Base-by-base conservation (phyloP, 2,797 vertebrate genomes). In the Gambelia wislizenii region DNA sequence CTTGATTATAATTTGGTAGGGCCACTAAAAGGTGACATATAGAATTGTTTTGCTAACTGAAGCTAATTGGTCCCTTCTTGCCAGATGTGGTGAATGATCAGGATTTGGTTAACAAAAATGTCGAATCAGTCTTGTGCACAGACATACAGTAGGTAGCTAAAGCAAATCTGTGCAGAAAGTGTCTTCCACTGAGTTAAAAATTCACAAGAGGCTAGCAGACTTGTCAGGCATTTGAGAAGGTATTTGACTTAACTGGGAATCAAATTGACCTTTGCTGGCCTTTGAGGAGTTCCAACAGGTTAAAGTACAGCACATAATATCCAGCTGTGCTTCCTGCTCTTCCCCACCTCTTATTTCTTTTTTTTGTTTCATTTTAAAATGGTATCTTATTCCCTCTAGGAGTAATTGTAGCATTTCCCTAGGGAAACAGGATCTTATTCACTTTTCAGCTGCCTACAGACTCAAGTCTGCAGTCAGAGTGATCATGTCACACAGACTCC, bases 241-340 rank as follows among this genome's bases (percentile, higher is more conserved):
- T 42, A 2, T 72, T 69, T 87, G 5, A 42, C 47, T n/a, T 84
- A 1, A n/a, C 16, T 25, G 1, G 14, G 70, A 67, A 90, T 47
- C 84, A 70, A 76, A 2, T 3, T 84, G 70, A 10, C 54, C 22
- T 87, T 90, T 33, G 1, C 1, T 87, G 74, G 14, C 82, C 89
- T 92, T 52, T 6, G 42, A 85, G 76, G 25, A 36, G 1, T 64
- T 89, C 36, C 44, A 88, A 78, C 59, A 7, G 67, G 44, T 49
- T 39, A 18, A 88, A 13, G 20, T 88, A 20, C 83, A 47, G 14
- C 14, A 67, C 59, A 64, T 79, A 44, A 27, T 85, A 91, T 91
- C 42, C 83, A 74, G 33, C 36, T 79, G n/a, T n/a, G 6, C 59
- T 83, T 67, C 47, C 72, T 18, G 9, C 30, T 54, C 39, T n/a